Evolutionary conservation across 2,888 invertebrate genomes (phyloP), one percentile per base, ranked within the genome.

Genomic region (Tipula vernalis): DNA sequence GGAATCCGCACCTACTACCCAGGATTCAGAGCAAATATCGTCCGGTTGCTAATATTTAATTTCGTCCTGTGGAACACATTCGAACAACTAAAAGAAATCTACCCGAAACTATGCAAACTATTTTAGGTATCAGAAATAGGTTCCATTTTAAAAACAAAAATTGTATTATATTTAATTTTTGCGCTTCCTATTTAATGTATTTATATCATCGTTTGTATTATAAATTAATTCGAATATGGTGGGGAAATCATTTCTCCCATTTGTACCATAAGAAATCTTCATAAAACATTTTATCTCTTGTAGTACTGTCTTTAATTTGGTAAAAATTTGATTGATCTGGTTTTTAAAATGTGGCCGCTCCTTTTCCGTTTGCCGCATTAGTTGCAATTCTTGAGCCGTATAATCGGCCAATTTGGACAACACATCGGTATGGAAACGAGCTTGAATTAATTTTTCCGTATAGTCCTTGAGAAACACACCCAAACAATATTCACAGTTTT

Each of bases 21-120:
- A 91, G 95, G 95, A 91, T 95, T 95, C 89, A 91, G 92, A 86
- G 94, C 95, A 2, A 94, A 94, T 57, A 94, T 94, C 89, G 91
- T 93, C n/a, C 92, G 95, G 12, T 91, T 95, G 85, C 94, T 94
- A 0, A 92, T 93, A n/a, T 95, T 95, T 94, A 95, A 95, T 90
- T 93, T 95, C 88, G 92, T 93, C 87, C 93, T 94, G 91, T 95
- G 95, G 93, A 91, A 95, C 86, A 93, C 93, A 10, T 95, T 93
- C 89, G 95, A 95, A 89, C 94, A 95, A 90, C 90, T 94, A 87
- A 94, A 95, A 88, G 5, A 8, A 8, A 1, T 84, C 5, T 5
- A 15, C 1, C 18, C 10, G 28, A 39, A 6, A 3, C 6, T n/a
- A 28, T 28, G 28, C 28, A 28, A 28, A 1, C 28, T 28, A n/a